Percentiles rank a stretch among this genome's conserved stretches.
Conservation (phyloP, 2,113 vertebrate species). For the Lutjanus erythropterus region DNA sequence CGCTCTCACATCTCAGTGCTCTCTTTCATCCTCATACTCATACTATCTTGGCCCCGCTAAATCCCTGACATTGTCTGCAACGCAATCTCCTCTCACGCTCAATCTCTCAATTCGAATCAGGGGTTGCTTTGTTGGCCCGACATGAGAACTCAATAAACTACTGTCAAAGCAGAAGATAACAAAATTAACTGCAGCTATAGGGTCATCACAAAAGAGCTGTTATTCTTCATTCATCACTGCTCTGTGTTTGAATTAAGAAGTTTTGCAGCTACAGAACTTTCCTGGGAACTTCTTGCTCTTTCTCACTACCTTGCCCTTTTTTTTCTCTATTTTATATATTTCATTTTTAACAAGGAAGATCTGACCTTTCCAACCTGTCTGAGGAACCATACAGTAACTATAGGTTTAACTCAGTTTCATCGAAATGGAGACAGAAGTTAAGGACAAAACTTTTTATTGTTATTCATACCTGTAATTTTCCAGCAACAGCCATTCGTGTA, state of each 20-base stretch:
- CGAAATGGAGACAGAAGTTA: too few species aligned
- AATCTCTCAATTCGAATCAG: neutral
- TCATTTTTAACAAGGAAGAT: neutral
- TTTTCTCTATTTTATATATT: neutral
- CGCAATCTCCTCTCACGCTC: slow-evolving; percentile 33
- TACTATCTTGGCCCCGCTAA: slow-evolving; percentile 7
- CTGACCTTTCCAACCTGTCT: neutral
- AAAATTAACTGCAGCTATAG: slow-evolving; percentile 9
- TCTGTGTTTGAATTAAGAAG: neutral
- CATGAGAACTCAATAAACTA: slow-evolving; percentile 24
- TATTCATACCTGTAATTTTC: neutral
- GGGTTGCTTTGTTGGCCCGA: slow-evolving; percentile 37
- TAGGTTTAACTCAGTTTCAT: too few species aligned
- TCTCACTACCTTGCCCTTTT: neutral
- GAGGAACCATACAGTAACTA: neutral
- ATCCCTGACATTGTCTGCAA: slow-evolving; percentile 40
- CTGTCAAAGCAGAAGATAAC: slow-evolving; percentile 9
- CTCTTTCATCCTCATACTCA: slow-evolving; percentile 33
- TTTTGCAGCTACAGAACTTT: neutral
- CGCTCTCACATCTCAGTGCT: slow-evolving; percentile 25
- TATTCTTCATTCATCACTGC: neutral
- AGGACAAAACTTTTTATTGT: neutral
- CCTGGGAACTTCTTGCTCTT: neutral
- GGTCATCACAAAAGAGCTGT: neutral
- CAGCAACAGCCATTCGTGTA: neutral